Evolutionary conservation across 2,888 invertebrate species (phyloP).

Genomic region (Spilarctia lutea): DNA sequence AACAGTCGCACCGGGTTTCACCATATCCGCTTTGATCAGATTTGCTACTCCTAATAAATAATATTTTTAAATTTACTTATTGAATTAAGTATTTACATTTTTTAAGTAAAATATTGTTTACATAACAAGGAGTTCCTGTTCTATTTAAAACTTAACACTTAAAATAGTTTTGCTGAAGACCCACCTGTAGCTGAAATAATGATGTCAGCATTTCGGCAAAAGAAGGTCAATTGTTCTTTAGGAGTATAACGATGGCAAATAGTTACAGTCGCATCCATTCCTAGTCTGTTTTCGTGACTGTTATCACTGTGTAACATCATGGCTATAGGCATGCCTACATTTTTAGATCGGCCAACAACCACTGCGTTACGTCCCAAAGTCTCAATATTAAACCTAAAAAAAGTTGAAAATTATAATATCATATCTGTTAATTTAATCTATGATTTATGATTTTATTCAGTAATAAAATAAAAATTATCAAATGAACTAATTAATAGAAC

Average conservation of each 20-base stretch:
- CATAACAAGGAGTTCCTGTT: background rate
- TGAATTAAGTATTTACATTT: too few relatives aligned
- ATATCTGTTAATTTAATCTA: background rate
- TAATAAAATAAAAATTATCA: too few relatives aligned
- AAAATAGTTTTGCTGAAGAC: background rate
- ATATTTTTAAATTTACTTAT: background rate
- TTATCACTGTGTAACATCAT: conserved; percentile 93
- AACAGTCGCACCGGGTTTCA: conserved; percentile 95
- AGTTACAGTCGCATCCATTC: conserved; percentile 95
- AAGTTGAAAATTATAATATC: background rate
- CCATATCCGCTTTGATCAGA: conserved; percentile 93
- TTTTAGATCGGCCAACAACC: conserved; percentile 95
- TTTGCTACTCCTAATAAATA: conserved; percentile 88
- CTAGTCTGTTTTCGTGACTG: conserved; percentile 88
- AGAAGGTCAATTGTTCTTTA: conserved; percentile 89
- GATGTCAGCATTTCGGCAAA: conserved; percentile 92
- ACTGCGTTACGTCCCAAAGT: conserved; percentile 96
- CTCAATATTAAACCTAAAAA: conserved; percentile 86
- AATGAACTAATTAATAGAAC: background rate
- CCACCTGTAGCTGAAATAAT: conserved; percentile 91
- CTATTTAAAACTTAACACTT: background rate
- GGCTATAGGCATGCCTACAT: conserved; percentile 96
- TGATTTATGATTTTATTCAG: too few relatives aligned
- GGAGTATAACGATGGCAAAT: conserved; percentile 96
- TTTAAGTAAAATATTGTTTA: background rate